Percentiles rank a stretch among this genome's conserved stretches.
Evolutionary conservation across 92 coral and sea anemone species (phyloP).

Genomic region (Actinostola sp.): DNA sequence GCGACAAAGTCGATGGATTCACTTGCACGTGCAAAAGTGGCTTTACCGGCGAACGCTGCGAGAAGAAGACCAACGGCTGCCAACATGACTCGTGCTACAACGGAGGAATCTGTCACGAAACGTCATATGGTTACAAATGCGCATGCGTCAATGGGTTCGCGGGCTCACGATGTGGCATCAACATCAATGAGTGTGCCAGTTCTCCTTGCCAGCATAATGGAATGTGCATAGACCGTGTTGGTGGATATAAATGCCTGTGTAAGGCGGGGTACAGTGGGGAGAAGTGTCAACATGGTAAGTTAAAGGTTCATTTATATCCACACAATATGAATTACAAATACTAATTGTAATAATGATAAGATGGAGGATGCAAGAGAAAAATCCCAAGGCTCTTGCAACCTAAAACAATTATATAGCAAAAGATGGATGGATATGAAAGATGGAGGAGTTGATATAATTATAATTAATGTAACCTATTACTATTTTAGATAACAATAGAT

Average conservation of each 20-base stretch:
- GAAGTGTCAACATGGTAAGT: conserved; percentile 81
- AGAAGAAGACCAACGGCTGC: conserved; percentile 81
- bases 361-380: no score
- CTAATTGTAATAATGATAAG: no score
- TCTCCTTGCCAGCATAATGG: conserved; percentile 90
- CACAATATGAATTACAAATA: no score
- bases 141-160: conserved; percentile 70
- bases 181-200: conserved; percentile 81
- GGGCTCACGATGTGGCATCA: conserved; percentile 74
- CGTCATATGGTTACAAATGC: conserved; percentile 73
- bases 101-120: conserved; percentile 70
- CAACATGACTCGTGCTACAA: conserved; percentile 80
- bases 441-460: no score
- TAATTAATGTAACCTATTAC: no score
- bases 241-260: conserved; percentile 83
- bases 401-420: no score
- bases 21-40: conserved; percentile 74
- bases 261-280: conserved; percentile 77
- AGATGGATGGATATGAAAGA: no score
- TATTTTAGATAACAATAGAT: no score
- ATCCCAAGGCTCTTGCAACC: no score
- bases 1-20: conserved; percentile 60
- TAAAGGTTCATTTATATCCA: not conserved
- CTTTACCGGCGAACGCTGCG: conserved; percentile 86
- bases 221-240: conserved; percentile 72